These are phyloP conservation scores for Ciconia maguari DNA, from an alignment of 2,113 vertebrate species.

Conservation along the genomic window DNA sequence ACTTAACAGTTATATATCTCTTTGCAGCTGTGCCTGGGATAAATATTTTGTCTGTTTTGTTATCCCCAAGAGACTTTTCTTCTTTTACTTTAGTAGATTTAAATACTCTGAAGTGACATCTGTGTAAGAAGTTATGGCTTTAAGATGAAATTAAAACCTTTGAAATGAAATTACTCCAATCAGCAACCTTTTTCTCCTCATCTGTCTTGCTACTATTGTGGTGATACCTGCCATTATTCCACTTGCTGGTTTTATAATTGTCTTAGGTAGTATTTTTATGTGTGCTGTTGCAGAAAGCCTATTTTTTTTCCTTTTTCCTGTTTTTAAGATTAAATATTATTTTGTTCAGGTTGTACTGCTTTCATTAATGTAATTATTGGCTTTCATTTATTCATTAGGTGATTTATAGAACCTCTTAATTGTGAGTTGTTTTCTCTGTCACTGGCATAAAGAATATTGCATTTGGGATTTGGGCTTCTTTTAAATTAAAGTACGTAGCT, in stretches of 20 bases:
- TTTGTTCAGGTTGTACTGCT: background rate
- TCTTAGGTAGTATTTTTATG: background rate
- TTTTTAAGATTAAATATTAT: background rate
- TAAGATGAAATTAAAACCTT: background rate
- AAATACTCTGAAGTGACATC: background rate
- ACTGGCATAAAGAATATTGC: background rate
- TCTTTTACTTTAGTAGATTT: background rate
- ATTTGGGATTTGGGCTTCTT: background rate
- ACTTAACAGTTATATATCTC: background rate
- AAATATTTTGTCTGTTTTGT: background rate
- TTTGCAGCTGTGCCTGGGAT: background rate
- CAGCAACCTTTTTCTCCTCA: background rate
- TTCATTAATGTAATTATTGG: background rate
- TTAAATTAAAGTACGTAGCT: background rate
- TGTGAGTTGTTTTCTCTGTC: background rate
- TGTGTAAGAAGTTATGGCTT: background rate
- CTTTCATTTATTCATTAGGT: background rate
- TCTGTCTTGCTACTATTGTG: background rate
- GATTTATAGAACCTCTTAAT: background rate
- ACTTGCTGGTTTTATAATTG: background rate
- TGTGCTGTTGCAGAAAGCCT: background rate
- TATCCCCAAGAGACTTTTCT: background rate
- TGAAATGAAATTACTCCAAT: background rate
- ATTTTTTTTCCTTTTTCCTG: background rate
- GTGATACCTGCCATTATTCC: background rate